phyloP scores from a whole-genome alignment of 2,113 vertebrate genomes.

The Strix aluco region DNA sequence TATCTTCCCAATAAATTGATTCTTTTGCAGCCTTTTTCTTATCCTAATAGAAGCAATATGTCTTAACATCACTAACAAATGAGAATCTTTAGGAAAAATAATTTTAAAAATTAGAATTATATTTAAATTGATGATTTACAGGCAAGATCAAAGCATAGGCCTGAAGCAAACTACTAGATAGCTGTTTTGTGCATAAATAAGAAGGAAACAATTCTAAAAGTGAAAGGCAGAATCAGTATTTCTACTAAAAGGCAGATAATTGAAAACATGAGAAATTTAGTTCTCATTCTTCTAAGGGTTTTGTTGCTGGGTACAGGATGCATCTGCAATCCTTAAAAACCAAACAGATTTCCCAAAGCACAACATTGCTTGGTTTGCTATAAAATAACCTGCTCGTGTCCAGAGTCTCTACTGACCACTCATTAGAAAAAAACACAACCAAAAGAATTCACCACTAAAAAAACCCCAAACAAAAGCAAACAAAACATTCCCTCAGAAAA shows the following conservation, averaged over 20 bases:
- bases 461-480: neutral
- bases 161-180: neutral
- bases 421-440: neutral
- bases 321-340: neutral
- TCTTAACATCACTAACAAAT: neutral
- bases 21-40: neutral
- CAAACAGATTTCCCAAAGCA: neutral
- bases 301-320: neutral
- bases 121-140: neutral
- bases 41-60: constrained; percentile 2
- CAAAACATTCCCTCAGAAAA: neutral
- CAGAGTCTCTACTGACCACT: neutral
- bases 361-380: neutral
- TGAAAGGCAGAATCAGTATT: neutral
- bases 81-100: constrained; percentile 24
- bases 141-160: constrained; percentile 12
- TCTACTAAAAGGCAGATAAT: neutral
- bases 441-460: neutral
- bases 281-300: neutral
- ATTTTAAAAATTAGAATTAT: neutral
- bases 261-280: neutral
- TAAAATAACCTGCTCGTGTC: accelerated
- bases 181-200: neutral
- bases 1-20: neutral
- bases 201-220: neutral